phyloP scores from a whole-genome alignment of 2,113 vertebrate genomes.

The Synchiropus splendidus region DNA sequence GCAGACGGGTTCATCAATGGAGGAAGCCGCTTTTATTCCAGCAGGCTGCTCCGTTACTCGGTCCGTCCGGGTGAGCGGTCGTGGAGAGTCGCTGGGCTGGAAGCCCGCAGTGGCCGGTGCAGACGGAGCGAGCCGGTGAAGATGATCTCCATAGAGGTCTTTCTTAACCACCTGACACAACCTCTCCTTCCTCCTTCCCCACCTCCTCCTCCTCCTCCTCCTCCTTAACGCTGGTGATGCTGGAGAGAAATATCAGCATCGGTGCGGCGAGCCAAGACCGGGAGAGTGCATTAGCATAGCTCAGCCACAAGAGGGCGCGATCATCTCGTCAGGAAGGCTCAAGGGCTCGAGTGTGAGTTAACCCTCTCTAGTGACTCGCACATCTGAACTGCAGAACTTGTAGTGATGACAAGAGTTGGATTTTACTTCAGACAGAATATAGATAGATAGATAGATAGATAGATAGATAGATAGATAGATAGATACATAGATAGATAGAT shows the following conservation, averaged over 20 bases:
- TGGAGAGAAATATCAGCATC: constrained; percentile 58
- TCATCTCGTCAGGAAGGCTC: background rate
- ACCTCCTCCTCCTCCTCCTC: constrained; percentile 37
- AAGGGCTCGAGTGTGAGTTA: background rate
- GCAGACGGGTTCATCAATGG: constrained; percentile 37
- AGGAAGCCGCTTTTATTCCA: constrained; percentile 42
- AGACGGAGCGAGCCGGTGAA: constrained; percentile 45
- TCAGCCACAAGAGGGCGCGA: background rate
- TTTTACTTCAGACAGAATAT: background rate
- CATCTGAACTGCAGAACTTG: background rate
- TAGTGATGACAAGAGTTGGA: background rate
- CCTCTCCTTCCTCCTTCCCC: constrained; percentile 43
- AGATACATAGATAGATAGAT: too few relatives aligned
- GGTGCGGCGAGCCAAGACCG: constrained; percentile 31
- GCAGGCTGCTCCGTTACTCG: constrained; percentile 28
- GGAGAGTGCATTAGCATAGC: background rate
- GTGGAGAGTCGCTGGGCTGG: constrained; percentile 20
- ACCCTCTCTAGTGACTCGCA: too few relatives aligned
- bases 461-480: too few relatives aligned
- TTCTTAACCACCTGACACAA: constrained; percentile 52
- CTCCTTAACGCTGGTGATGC: constrained; percentile 46
- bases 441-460: too few relatives aligned
- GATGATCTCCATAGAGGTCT: constrained; percentile 54
- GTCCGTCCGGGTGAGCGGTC: constrained; percentile 10
- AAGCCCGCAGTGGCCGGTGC: constrained; percentile 30